These are phyloP conservation scores for Orchesella flavescens DNA, from an alignment of 2,888 invertebrate species.

Conservation along the genomic window DNA sequence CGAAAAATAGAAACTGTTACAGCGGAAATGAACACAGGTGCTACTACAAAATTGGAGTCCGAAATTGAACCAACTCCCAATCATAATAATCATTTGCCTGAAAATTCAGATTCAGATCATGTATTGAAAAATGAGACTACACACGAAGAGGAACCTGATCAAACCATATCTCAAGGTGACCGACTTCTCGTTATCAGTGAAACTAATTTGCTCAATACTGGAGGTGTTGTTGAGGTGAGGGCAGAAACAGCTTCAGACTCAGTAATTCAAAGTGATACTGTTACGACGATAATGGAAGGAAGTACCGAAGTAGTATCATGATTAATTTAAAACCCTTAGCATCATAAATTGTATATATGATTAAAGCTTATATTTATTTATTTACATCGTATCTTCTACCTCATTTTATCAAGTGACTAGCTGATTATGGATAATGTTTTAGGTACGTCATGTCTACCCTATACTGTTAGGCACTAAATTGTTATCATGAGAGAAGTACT, in stretches of 20 bases:
- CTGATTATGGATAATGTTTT: no score
- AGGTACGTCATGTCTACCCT: no score
- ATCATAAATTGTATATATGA: no score
- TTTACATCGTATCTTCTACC: no score
- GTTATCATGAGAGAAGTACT: no score
- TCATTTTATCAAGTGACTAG: no score
- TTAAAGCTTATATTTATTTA: no score
- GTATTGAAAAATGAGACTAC: neutral
- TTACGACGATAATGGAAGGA: neutral
- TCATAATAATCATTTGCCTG: neutral
- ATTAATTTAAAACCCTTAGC: neutral
- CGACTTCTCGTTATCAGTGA: conserved; percentile 22
- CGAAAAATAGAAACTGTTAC: neutral
- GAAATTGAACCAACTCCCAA: neutral
- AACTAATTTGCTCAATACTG: conserved; percentile 42
- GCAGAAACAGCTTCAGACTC: neutral
- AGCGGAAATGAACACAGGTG: neutral
- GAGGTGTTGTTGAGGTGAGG: neutral
- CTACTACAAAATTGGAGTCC: neutral
- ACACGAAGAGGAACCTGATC: neutral
- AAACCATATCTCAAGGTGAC: neutral
- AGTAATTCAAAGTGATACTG: conserved; percentile 9
- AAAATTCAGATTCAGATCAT: neutral
- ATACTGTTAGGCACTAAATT: no score
- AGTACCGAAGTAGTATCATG: conserved; percentile 16